Base-by-base conservation (phyloP, 1,140 invertebrate genomes). In the Bathynomus jamesi region DNA sequence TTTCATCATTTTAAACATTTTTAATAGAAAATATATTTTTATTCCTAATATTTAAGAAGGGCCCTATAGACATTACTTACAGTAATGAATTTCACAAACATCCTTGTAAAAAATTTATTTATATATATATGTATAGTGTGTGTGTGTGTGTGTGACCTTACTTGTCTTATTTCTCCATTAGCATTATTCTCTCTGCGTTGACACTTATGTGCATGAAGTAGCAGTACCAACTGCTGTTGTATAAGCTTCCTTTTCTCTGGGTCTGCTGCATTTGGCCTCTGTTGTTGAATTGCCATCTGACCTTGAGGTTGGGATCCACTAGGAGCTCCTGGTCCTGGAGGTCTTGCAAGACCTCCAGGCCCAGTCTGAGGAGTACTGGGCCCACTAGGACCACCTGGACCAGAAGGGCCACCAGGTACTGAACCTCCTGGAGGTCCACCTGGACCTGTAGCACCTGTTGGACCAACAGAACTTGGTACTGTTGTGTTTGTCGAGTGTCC, bases 191-290 rank as follows among this genome's bases (percentile, higher is more conserved):
- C 96, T 40, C 96, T 84, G 61, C 93, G 86, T 83, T 98, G 96
- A 84, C 98, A 99, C 81, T 98, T 99, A 83, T 99, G 96, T 29
- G 98, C 97, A 83, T 99, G 98, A 21, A 99, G 85, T 30, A 99
- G 84, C 11, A 99, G 83, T 40, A 99, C 95, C 28, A 99, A 83
- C 80, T 99, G 97, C 82, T 99, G 96, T 80, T 99, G 96, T 71
- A 99, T 99, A n/a, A 99, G 86, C 83, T 98, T 99, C 63, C 96
- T 86, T 80, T 99, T 99, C 81, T 99, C 96, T 53, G 96, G 95
- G 83, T 99, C 96, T 70, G 90, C 87, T 75, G 87, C 85, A 53
- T 53, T 53, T 53, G 40, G 40, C 21, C 40, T 53, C 21, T 53
- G 40, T 53, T 53, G 40, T 17, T 53, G 40, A 11, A 53, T 53